Conservation (phyloP, 2,888 invertebrate genomes). For the Diaperis boleti region DNA sequence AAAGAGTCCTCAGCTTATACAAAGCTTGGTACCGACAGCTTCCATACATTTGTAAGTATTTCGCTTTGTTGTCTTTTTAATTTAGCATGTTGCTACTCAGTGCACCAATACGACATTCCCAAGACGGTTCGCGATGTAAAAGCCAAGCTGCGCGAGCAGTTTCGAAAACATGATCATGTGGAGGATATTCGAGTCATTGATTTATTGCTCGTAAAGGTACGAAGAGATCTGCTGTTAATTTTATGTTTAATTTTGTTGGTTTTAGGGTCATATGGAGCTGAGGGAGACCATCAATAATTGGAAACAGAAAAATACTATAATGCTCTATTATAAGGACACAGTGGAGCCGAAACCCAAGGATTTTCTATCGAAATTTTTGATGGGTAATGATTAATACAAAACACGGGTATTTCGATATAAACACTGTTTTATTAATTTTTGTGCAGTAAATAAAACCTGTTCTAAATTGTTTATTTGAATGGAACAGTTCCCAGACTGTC, state of each 20-base stretch:
- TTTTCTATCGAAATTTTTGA: constrained; percentile 91
- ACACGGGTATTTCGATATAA: background rate
- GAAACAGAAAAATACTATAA: constrained; percentile 91
- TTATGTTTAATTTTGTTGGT: constrained; percentile 34
- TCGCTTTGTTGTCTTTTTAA: too few species aligned
- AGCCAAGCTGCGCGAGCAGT: constrained; percentile 82
- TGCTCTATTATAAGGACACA: constrained; percentile 89
- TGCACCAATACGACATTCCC: constrained; percentile 86
- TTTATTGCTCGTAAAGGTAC: constrained; percentile 85
- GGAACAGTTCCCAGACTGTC: too few species aligned
- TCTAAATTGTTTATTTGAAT: too few species aligned
- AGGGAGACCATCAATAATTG: constrained; percentile 87
- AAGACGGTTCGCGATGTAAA: constrained; percentile 77
- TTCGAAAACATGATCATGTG: constrained; percentile 81
- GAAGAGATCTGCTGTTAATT: too few species aligned
- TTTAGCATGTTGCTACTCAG: too few species aligned
- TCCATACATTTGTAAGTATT: constrained; percentile 78
- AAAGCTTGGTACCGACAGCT: constrained; percentile 95
- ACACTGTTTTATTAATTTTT: too few species aligned
- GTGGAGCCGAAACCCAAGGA: constrained; percentile 88
- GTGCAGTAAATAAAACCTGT: too few species aligned
- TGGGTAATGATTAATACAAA: constrained; percentile 68
- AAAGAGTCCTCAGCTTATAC: constrained; percentile 88
- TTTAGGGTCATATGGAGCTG: constrained; percentile 94
- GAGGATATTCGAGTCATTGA: constrained; percentile 90